Conservation (phyloP, 2,888 invertebrate genomes). For the Drosophila meridiana region DNA sequence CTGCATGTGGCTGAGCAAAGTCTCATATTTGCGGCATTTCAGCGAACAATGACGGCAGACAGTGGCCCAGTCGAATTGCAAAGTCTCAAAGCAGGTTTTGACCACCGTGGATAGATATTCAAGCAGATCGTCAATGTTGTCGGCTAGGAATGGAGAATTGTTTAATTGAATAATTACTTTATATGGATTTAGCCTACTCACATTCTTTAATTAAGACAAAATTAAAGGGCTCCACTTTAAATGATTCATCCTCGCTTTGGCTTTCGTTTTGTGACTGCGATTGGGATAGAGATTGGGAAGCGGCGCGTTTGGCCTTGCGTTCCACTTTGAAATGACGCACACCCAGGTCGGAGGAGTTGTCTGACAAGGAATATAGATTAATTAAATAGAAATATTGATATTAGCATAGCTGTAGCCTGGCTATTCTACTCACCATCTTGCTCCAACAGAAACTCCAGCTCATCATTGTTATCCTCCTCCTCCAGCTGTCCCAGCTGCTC, state of each 20-base stretch:
- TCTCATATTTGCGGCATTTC: slow-evolving; percentile 59
- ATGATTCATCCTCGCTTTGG: slow-evolving; percentile 49
- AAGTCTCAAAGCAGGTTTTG: slow-evolving; percentile 68
- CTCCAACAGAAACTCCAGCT: slow-evolving; percentile 46
- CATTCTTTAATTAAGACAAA: slow-evolving; percentile 68
- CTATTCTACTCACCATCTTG: slow-evolving; percentile 16
- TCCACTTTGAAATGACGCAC: slow-evolving; percentile 36
- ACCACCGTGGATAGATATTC: slow-evolving; percentile 70
- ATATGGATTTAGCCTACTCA: slow-evolving; percentile 14
- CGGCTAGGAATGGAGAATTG: slow-evolving; percentile 29
- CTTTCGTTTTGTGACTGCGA: slow-evolving; percentile 24
- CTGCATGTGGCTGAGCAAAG: slow-evolving; percentile 58
- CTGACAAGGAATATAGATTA: slow-evolving; percentile 1
- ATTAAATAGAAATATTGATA: too few species aligned
- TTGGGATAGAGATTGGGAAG: slow-evolving; percentile 14
- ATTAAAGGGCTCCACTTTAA: slow-evolving; percentile 60
- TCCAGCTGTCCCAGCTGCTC: background rate
- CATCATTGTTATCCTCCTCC: slow-evolving; percentile 32
- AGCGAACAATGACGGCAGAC: slow-evolving; percentile 66
- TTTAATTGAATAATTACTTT: background rate
- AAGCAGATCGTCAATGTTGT: slow-evolving; percentile 58
- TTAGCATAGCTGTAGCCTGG: too few species aligned
- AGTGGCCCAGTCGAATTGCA: slow-evolving; percentile 68
- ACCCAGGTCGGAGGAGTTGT: slow-evolving; percentile 26
- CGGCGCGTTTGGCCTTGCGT: slow-evolving; percentile 10